Conservation (phyloP, 2,888 invertebrate genomes). For the Aleiodes alternator region DNA sequence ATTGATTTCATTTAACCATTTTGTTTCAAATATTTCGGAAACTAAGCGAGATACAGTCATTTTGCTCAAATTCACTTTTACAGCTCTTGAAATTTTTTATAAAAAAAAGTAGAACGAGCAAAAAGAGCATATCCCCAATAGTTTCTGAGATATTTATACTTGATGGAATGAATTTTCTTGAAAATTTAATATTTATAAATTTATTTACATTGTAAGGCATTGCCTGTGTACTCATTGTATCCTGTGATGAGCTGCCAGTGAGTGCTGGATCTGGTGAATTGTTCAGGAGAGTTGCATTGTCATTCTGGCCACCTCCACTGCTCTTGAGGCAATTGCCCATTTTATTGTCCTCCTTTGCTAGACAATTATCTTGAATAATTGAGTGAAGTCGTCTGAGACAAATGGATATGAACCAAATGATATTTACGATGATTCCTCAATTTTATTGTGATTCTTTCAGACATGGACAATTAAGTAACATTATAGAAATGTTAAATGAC, state of each 20-base stretch:
- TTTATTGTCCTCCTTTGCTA: conserved; percentile 30
- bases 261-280: conserved; percentile 69
- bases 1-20: too few relatives aligned
- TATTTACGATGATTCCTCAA: background rate
- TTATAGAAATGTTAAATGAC: too few relatives aligned
- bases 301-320: conserved; percentile 68
- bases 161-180: too few relatives aligned
- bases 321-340: conserved; percentile 87
- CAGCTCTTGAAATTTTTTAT: too few relatives aligned
- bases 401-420: background rate
- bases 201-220: conserved; percentile 75
- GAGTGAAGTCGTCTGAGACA: conserved; percentile 7
- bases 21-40: too few relatives aligned
- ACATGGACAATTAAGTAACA: too few relatives aligned
- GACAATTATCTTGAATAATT: background rate
- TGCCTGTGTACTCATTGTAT: conserved; percentile 78
- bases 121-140: too few relatives aligned
- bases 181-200: background rate
- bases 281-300: conserved; percentile 70
- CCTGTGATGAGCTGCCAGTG: conserved; percentile 70
- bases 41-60: too few relatives aligned
- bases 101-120: too few relatives aligned
- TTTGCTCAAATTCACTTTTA: too few relatives aligned
- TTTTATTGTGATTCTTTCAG: too few relatives aligned
- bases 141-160: too few relatives aligned